These are phyloP conservation scores for Thomomys bottae DNA, from an alignment of 2,113 vertebrate genomes.

Conservation along the genomic window DNA sequence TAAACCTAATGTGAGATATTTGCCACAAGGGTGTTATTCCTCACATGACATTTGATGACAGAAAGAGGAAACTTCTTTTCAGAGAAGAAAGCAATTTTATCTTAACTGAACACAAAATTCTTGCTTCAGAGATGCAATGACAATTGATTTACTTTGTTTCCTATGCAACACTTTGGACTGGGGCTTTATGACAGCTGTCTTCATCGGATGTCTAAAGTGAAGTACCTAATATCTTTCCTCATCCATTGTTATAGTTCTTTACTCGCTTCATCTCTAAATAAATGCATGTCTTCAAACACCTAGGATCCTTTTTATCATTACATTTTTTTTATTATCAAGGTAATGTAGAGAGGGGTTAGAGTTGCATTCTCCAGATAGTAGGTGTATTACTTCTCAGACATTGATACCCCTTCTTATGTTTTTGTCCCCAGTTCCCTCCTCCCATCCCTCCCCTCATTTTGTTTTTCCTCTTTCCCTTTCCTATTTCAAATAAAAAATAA, in stretches of 20 bases:
- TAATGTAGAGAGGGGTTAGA: too few species aligned
- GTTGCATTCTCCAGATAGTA: too few species aligned
- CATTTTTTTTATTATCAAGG: too few species aligned
- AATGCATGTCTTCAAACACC: not conserved
- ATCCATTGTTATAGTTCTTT: not conserved
- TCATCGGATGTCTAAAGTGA: not conserved
- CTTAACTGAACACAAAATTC: not conserved
- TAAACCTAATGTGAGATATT: not conserved
- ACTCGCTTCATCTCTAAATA: not conserved
- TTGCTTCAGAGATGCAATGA: not conserved
- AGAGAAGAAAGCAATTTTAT: not conserved
- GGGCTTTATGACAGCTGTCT: not conserved
- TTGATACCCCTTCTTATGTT: too few species aligned
- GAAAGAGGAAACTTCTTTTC: not conserved
- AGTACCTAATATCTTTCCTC: not conserved
- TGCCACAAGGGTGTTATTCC: not conserved
- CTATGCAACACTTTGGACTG: not conserved
- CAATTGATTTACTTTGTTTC: not conserved
- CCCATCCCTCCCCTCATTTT: too few species aligned
- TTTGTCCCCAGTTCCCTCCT: too few species aligned
- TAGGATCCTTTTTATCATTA: not conserved
- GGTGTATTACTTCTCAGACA: too few species aligned
- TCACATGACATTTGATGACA: slow-evolving; percentile 24
- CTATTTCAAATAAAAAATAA: too few species aligned
- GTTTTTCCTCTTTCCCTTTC: too few species aligned